Evolutionary conservation across 2,797 vertebrate genomes (phyloP), one percentile per base, ranked within the genome.

Genomic region (Acanthornis magna): DNA sequence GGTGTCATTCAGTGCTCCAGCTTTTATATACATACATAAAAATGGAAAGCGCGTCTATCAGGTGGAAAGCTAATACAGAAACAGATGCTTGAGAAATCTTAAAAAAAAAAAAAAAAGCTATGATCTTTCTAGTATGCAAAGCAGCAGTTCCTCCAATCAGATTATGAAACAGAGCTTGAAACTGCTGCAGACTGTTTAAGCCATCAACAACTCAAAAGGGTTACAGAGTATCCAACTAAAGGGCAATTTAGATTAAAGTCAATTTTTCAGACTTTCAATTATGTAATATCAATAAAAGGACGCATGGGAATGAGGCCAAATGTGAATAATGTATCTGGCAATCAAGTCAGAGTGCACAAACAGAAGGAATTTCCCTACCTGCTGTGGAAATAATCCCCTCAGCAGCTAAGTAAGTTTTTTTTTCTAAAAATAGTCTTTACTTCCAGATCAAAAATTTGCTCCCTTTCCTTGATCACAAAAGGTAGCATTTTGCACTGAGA

Each of bases 181-280:
- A 66, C n/a, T 34, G 21, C 10, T 15, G 15, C 58, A 62, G 58
- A 70, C 48, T 79, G 51, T 75, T 92, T 62, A 90, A 84, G 27
- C 66, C 29, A 70, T n/a, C n/a, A 86, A 30, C 73, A 93, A 45
- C 53, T 58, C 40, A 51, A 11, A 93, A 84, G 22, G 27, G 29
- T 66, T 95, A 78, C 36, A 78, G 18, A 81, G 61, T 43, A 81
- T 55, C 34, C 51, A 90, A 29, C 36, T 48, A 88, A 17, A 72
- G 8, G 45, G 54, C 62, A 84, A 91, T 91, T 80, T 61, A 94
- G 58, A 95, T 81, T 86, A 78, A 84, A 65, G 79, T 81, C 53
- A 78, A 84, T 70, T 95, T 91, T 96, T 93, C 63, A 75, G 55
- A 40, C 91, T 70, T 95, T 95, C 83, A 95, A 90, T 96, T 94